Evolutionary conservation across 2,797 vertebrate genomes (phyloP).

Genomic region (Acipenser transmontanus): DNA sequence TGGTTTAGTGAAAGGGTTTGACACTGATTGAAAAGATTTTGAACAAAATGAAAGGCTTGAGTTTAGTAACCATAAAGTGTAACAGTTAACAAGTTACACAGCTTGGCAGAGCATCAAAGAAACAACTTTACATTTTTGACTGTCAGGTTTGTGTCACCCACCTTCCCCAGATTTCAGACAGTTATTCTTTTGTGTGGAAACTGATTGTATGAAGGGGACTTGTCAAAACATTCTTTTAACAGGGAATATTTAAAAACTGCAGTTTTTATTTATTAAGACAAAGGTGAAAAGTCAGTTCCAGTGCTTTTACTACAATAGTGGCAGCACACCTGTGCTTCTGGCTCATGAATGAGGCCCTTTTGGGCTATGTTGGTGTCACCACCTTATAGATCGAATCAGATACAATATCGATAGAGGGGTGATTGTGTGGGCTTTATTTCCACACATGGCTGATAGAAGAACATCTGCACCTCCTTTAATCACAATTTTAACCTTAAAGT

Average conservation of each 20-base stretch:
- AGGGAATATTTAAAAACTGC: background rate
- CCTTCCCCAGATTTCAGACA: background rate
- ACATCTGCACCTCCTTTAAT: too few species aligned
- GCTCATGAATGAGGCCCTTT: background rate
- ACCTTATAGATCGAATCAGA: background rate
- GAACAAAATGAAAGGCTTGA: background rate
- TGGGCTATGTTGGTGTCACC: background rate
- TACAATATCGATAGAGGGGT: background rate
- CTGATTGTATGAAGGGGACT: background rate
- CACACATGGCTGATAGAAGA: too few species aligned
- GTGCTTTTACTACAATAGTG: background rate
- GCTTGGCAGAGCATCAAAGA: slow-evolving; percentile 13
- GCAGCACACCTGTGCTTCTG: background rate
- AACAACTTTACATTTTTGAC: background rate
- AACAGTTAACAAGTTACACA: slow-evolving; percentile 10
- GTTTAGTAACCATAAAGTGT: slow-evolving; percentile 7
- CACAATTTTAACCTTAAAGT: too few species aligned
- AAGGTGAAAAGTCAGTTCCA: background rate
- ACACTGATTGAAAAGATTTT: background rate
- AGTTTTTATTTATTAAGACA: background rate
- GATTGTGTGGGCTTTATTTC: too few species aligned
- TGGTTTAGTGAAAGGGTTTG: background rate
- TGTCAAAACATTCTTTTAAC: background rate
- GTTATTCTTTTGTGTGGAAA: background rate
- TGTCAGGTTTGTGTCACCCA: slow-evolving; percentile 6